phyloP scores from a whole-genome alignment of 2,113 vertebrate species.

The Protomyctophum bolini region DNA sequence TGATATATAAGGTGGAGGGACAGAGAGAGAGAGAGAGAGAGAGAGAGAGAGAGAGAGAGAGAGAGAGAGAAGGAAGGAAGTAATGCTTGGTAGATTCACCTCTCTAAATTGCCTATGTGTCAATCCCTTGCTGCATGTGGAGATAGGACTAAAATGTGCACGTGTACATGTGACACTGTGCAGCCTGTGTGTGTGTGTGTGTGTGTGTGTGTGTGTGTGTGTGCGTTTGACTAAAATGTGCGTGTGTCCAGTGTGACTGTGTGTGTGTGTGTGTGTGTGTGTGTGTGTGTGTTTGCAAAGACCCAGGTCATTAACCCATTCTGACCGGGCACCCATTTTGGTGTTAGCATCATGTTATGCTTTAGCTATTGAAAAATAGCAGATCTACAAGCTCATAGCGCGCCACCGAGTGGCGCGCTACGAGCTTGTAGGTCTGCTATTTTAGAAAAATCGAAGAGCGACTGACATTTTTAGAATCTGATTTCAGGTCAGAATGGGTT shows the following conservation, averaged over 20 bases:
- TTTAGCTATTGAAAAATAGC: too few relatives aligned
- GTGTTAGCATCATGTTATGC: too few relatives aligned
- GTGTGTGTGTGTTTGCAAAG: conserved; percentile 43
- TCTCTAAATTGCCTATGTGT: conserved; percentile 55
- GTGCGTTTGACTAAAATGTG: conserved; percentile 33
- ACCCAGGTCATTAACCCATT: conserved; percentile 41
- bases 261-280: conserved; percentile 9
- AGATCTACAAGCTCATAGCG: too few relatives aligned
- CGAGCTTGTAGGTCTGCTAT: too few relatives aligned
- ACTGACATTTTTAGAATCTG: too few relatives aligned
- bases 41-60: neutral
- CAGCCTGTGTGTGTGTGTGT: neutral
- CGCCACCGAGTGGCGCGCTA: too few relatives aligned
- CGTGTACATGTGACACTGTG: neutral
- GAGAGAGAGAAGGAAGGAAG: neutral
- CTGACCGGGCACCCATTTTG: too few relatives aligned
- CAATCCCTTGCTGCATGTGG: conserved; percentile 42
- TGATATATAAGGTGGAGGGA: neutral
- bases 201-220: conserved; percentile 14
- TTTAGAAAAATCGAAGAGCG: too few relatives aligned
- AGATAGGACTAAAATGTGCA: conserved; percentile 38
- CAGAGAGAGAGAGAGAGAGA: neutral
- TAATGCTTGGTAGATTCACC: conserved; percentile 19
- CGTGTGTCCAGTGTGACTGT: neutral
- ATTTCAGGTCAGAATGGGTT: too few relatives aligned